Evolutionary conservation across 2,113 vertebrate species (phyloP).

Genomic region (Hyperopisus bebe): DNA sequence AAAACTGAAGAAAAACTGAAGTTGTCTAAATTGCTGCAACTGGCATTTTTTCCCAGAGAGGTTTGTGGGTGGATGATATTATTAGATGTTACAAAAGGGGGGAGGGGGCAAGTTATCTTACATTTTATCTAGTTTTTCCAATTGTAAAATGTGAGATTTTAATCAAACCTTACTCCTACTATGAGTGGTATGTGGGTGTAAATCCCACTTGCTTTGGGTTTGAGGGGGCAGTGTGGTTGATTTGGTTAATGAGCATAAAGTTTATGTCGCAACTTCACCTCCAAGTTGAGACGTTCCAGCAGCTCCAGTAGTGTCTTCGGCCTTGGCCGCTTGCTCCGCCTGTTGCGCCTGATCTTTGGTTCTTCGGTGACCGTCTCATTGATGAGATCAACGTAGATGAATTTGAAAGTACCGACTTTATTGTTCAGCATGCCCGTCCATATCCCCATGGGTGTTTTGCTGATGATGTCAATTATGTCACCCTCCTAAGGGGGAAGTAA

Average conservation of each 20-base stretch:
- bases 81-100: background rate
- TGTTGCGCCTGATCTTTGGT: constrained; percentile 64
- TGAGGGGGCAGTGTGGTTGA: background rate
- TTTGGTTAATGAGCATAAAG: background rate
- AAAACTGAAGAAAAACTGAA: background rate
- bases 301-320: constrained; percentile 80
- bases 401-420: constrained; percentile 96
- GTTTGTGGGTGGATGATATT: background rate
- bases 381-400: constrained; percentile 86
- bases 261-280: constrained; percentile 62
- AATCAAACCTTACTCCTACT: background rate
- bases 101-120: background rate
- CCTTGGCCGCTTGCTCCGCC: constrained; percentile 63
- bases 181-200: background rate
- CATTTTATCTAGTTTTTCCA: background rate
- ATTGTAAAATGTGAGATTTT: background rate
- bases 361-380: constrained; percentile 64
- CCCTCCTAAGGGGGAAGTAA: constrained; percentile 66
- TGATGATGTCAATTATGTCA: constrained; percentile 90
- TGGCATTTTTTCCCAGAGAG: background rate
- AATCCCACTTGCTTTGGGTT: background rate
- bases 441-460: constrained; percentile 94
- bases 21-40: background rate
- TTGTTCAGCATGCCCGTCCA: constrained; percentile 92
- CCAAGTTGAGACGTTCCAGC: constrained; percentile 72